A percentile compares a stretch with the other conserved stretches of the same genome.
Evolutionary conservation across 1,140 invertebrate genomes (phyloP).

Genomic region (Spodoptera litura): DNA sequence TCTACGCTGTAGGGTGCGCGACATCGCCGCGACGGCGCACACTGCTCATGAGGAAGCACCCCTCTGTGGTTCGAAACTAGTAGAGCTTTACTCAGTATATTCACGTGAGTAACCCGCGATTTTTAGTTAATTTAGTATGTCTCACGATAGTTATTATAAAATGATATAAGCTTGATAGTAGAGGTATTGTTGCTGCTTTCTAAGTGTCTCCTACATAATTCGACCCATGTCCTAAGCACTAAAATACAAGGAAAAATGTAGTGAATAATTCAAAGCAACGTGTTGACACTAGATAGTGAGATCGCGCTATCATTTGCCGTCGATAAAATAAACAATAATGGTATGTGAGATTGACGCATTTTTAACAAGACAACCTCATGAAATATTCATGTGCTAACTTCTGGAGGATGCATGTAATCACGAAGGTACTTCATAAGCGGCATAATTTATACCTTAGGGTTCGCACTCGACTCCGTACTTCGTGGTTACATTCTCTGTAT

Average conservation of each 20-base stretch:
- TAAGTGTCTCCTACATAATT: not conserved
- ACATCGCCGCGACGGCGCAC: too few species aligned
- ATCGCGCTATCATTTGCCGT: conserved; percentile 37
- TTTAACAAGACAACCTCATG: conserved; percentile 77
- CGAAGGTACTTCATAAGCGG: conserved; percentile 51
- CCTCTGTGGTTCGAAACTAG: too few species aligned
- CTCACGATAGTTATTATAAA: too few species aligned
- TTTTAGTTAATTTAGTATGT: too few species aligned
- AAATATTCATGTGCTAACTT: conserved; percentile 67
- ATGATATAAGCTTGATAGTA: too few species aligned
- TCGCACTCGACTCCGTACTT: not conserved
- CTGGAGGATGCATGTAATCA: conserved; percentile 71
- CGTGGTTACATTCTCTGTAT: conserved; percentile 1
- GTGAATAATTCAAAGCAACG: conserved; percentile 32
- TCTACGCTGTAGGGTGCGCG: too few species aligned
- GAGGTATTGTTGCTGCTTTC: too few species aligned
- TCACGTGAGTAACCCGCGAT: too few species aligned
- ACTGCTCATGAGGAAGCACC: too few species aligned
- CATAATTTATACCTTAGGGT: conserved; percentile 41
- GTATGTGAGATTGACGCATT: conserved; percentile 69
- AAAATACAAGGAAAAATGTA: conserved; percentile 27
- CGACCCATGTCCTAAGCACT: not conserved
- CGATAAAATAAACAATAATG: conserved; percentile 48
- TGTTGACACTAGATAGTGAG: conserved; percentile 39
- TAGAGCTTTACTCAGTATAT: too few species aligned